These are phyloP conservation scores for Cichladusa arquata DNA, from an alignment of 2,113 vertebrate genomes.

Conservation along the genomic window DNA sequence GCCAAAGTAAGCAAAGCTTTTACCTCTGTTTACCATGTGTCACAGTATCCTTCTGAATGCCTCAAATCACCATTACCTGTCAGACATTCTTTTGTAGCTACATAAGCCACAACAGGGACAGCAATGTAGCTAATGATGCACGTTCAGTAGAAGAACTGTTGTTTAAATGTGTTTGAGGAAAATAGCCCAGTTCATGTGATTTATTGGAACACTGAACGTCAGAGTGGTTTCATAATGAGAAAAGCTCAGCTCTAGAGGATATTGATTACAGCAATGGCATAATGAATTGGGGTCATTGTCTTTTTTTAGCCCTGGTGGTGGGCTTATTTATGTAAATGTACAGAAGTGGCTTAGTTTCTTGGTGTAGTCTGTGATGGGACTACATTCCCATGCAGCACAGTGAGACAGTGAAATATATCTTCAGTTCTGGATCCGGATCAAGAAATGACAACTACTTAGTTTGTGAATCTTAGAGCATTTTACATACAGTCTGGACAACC, in stretches of 20 bases:
- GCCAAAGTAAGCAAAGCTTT: constrained; percentile 96
- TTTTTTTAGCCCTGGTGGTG: not conserved
- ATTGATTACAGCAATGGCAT: not conserved
- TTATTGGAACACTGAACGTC: not conserved
- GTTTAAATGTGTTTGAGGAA: not conserved
- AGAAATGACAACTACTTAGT: not conserved
- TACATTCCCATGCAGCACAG: not conserved
- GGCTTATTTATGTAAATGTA: not conserved
- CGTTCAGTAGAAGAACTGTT: not conserved
- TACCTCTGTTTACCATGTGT: constrained; percentile 61
- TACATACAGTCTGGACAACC: not conserved
- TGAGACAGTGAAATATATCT: not conserved
- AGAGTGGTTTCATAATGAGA: not conserved
- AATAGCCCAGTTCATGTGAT: not conserved
- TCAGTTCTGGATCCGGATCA: not conserved
- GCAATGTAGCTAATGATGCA: not conserved
- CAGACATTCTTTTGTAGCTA: not conserved
- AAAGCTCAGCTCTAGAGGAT: not conserved
- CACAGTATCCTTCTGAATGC: constrained; percentile 50
- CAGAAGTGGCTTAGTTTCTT: not conserved
- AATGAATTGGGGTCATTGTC: not conserved
- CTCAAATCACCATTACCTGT: constrained; percentile 1
- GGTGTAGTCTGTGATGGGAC: not conserved
- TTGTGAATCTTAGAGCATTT: not conserved
- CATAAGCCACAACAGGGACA: not conserved